Percentiles rank a stretch among this genome's conserved stretches.
These are phyloP conservation scores for Sebastiscus albofasciatus DNA, from an alignment of 2,797 vertebrate species.

Conservation along the genomic window DNA sequence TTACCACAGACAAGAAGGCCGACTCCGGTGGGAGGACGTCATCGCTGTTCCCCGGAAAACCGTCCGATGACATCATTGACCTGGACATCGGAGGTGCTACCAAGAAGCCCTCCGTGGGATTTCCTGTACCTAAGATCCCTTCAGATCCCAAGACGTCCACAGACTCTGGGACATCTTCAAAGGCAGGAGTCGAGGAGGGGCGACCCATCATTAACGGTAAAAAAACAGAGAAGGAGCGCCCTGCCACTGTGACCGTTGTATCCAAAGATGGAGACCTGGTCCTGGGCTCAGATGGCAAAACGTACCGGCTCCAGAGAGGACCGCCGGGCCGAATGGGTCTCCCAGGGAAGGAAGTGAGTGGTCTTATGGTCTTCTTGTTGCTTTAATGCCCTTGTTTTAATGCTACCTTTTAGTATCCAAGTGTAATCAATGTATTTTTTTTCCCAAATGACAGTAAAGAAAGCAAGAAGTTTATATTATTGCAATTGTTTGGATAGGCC, in stretches of 20 bases:
- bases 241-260: constrained; percentile 45
- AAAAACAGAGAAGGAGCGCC: constrained; percentile 14
- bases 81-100: constrained; percentile 41
- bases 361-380: not conserved
- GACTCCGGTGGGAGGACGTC: constrained; percentile 23
- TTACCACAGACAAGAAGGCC: constrained; percentile 81
- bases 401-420: not conserved
- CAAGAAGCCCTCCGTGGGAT: constrained; percentile 60
- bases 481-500: not conserved
- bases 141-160: constrained; percentile 34
- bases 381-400: not conserved
- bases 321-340: constrained; percentile 80
- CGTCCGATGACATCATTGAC: constrained; percentile 63
- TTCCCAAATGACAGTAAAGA: not conserved
- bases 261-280: constrained; percentile 64
- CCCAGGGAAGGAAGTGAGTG: constrained; percentile 84
- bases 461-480: not conserved
- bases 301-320: constrained; percentile 73
- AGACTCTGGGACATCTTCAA: constrained; percentile 28
- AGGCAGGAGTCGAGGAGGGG: not conserved
- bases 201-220: not conserved
- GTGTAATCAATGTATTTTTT: not conserved
- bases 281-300: constrained; percentile 59
- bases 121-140: constrained; percentile 45
- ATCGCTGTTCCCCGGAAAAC: constrained; percentile 68